A percentile compares a stretch with the other conserved stretches of the same genome.
These are phyloP conservation scores for Cryptosula pallasiana DNA, from an alignment of 2,888 invertebrate species.

Conservation along the genomic window DNA sequence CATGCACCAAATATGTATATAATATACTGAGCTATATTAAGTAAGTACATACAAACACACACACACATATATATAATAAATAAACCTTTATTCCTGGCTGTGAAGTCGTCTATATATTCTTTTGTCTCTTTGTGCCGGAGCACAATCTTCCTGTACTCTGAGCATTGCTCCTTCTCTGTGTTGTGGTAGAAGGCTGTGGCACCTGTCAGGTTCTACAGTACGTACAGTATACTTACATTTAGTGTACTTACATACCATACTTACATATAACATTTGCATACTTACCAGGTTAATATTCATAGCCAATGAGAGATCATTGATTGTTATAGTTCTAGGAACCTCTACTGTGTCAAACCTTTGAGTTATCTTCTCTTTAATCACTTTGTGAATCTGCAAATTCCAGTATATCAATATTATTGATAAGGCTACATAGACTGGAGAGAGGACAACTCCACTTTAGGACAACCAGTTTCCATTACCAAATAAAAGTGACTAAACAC, in stretches of 20 bases:
- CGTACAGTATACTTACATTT: too few relatives aligned
- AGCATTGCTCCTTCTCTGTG: constrained; percentile 36
- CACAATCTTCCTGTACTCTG: constrained; percentile 42
- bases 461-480: too few relatives aligned
- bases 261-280: background rate
- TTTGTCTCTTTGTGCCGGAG: constrained; percentile 39
- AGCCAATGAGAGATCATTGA: constrained; percentile 47
- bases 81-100: constrained; percentile 38
- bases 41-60: too few relatives aligned
- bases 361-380: constrained; percentile 42
- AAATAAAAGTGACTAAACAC: too few relatives aligned
- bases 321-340: constrained; percentile 46
- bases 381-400: constrained; percentile 39
- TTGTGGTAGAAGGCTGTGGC: constrained; percentile 47
- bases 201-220: constrained; percentile 45
- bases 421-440: too few relatives aligned
- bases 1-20: too few relatives aligned
- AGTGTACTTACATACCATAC: background rate
- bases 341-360: constrained; percentile 43
- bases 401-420: too few relatives aligned
- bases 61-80: too few relatives aligned
- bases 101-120: constrained; percentile 47
- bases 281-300: constrained; percentile 48
- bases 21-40: too few relatives aligned
- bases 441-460: too few relatives aligned